Conservation (phyloP, 2,888 invertebrate genomes). For the Amphipoea lucens region DNA sequence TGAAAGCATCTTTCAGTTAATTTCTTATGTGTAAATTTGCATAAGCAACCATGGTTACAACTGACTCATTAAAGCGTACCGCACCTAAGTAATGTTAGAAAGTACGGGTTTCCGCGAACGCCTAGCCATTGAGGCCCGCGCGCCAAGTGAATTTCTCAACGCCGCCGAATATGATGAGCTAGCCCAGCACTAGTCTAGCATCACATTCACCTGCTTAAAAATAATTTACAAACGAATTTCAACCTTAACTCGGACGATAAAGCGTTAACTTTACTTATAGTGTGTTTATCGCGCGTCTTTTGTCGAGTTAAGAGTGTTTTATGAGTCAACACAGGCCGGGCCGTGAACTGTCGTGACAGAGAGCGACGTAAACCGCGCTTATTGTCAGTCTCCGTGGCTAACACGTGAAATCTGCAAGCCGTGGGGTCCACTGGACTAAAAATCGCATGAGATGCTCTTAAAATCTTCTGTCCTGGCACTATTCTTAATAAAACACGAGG, state of each 20-base stretch:
- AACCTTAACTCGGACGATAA: slow-evolving; percentile 67
- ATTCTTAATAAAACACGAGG: not conserved
- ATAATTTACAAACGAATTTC: slow-evolving; percentile 64
- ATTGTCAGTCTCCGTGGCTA: slow-evolving; percentile 89
- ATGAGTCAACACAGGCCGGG: slow-evolving; percentile 80
- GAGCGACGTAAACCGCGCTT: slow-evolving; percentile 80
- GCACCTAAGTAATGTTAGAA: slow-evolving; percentile 77
- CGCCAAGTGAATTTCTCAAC: slow-evolving; percentile 80
- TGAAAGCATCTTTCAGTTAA: slow-evolving; percentile 68
- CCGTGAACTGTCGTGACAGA: slow-evolving; percentile 84
- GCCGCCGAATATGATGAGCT: slow-evolving; percentile 81
- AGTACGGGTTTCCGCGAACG: slow-evolving; percentile 82
- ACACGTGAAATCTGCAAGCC: slow-evolving; percentile 87
- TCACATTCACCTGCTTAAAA: slow-evolving; percentile 60
- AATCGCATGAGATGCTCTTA: slow-evolving; percentile 61
- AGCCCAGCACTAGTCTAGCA: slow-evolving; percentile 75
- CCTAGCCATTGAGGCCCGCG: slow-evolving; percentile 71
- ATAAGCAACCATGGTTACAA: slow-evolving; percentile 67
- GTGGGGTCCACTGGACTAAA: slow-evolving; percentile 78
- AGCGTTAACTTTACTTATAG: slow-evolving; percentile 62
- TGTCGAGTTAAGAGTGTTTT: slow-evolving; percentile 80
- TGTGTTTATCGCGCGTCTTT: slow-evolving; percentile 63
- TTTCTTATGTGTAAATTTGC: slow-evolving; percentile 67
- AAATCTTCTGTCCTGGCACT: slow-evolving; percentile 28
- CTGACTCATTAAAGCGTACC: slow-evolving; percentile 70